Base-by-base conservation (phyloP, 2,113 vertebrate genomes). In the Myotis brandtii region DNA sequence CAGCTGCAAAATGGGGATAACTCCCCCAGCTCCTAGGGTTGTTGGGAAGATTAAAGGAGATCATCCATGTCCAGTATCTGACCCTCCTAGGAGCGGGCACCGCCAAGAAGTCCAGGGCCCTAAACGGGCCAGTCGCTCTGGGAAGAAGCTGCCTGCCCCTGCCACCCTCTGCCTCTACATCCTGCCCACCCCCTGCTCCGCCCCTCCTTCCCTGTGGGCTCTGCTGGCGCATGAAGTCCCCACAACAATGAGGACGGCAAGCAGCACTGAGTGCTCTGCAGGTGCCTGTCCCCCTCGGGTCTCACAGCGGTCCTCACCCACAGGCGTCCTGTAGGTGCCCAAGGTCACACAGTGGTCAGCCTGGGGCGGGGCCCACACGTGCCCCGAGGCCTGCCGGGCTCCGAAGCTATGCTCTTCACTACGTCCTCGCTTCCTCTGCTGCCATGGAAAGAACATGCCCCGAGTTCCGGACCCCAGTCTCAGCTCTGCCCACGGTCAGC, bases 71-170 rank as follows among this genome's bases (percentile, higher is more conserved):
- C 62, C 5, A 3, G 12, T 6, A 1, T 37, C 48, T 9, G 64
- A 6, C 2, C 37, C 18, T 32, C n/a, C 12, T 25, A n/a, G 46
- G 52, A 59, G 37, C 8, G 48, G 56, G 32, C 13, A 30, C n/a
- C 10, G 4, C 6, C 62, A 73, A 56, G 40, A 62, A 18, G 20
- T 9, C n/a, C 67, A 76, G n/a, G 10, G 34, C 54, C 40, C 37
- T 48, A 25, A 56, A 2, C 0, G 13, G 34, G 23, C 30, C 40
- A 5, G 25, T 21, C 0, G 0, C 50, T 52, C 16, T 2, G 27
- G 10, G 37, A 56, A 30, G 32, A 46, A 37, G 69, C 75, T 50
- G 25, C 3, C 4, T 2, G 0, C 30, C 21, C n/a, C 23, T 7
- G 3, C 32, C 67, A 9, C 37, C 3, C 18, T 34, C 59, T 23